These are phyloP conservation scores for Octopus bimaculoides DNA, from an alignment of 1,140 invertebrate species.

Conservation along the genomic window DNA sequence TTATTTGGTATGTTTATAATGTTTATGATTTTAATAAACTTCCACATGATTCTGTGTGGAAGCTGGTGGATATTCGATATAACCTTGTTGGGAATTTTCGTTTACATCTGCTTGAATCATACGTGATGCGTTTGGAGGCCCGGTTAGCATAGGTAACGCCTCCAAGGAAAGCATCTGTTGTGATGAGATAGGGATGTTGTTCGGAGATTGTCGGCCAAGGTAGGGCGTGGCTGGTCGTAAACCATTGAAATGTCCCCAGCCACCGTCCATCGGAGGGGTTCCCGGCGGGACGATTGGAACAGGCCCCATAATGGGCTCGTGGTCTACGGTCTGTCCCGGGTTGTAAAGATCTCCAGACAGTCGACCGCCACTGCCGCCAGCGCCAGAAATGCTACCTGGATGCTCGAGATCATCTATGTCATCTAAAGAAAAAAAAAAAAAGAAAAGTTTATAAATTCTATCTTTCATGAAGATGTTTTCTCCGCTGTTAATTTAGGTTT, in stretches of 20 bases:
- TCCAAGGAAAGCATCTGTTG: constrained; percentile 41
- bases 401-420: constrained; percentile 44
- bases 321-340: constrained; percentile 39
- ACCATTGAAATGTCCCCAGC: constrained; percentile 42
- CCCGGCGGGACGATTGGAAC: constrained; percentile 39
- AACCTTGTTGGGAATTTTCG: constrained; percentile 39
- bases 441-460: background rate
- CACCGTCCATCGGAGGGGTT: constrained; percentile 40
- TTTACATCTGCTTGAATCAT: constrained; percentile 43
- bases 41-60: constrained; percentile 53
- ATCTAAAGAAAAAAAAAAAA: constrained; percentile 32
- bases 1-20: too few relatives aligned
- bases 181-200: constrained; percentile 28
- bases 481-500: too few relatives aligned
- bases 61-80: constrained; percentile 42
- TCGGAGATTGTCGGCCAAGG: constrained; percentile 42
- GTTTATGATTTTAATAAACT: constrained; percentile 40
- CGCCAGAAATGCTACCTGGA: constrained; percentile 22
- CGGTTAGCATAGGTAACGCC: constrained; percentile 29
- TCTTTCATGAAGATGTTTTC: too few relatives aligned
- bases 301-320: constrained; percentile 43
- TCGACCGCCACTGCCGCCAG: constrained; percentile 23
- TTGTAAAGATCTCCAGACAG: constrained; percentile 45
- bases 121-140: constrained; percentile 29
- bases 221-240: constrained; percentile 25